Base-by-base conservation (phyloP, 2,888 invertebrate genomes). In the Cerastoderma edule region DNA sequence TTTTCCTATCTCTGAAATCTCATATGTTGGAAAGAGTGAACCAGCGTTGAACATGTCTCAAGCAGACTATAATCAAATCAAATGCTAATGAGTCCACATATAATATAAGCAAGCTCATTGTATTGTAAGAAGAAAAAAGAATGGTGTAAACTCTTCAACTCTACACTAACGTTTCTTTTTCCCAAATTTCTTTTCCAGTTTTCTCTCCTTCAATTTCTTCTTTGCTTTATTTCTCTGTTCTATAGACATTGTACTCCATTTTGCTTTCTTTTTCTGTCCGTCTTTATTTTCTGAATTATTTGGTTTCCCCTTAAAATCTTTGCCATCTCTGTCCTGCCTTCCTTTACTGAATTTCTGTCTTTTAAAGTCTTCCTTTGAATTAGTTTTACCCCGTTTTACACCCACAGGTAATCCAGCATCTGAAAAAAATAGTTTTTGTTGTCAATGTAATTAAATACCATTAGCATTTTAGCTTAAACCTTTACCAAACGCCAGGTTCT, bases 171-270 rank as follows among this genome's bases (percentile, higher is more conserved):
- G 6, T 60, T 39, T 60, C 60, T 60, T 60, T 60, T 60, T 60
- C 16, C 60, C 60, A 60, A 39, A 60, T 60, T 60, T 60, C 60
- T 60, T 60, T 39, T 32, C 39, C 24, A 32, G 4, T 60, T 60
- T 35, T 24, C 39, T 35, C 39, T 60, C 60, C 27, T 60, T 60
- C 60, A 60, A 22, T 39, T 60, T 60, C 39, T 60, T 60, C 60
- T 60, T 60, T 6, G 60, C 60, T 39, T 19, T 60, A 24, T 60
- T 60, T 60, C 60, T 60, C 60, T 60, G 60, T 39, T 60, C 60
- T 33, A 60, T 39, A 8, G 60, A 39, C 60, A 60, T 60, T 13
- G 60, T 60, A 39, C 33, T 60, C 60, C 60, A 60, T 33, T 33
- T 60, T 60, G 22, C n/a, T 60, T 60, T 60, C 35, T 39, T 60